These are phyloP conservation scores for Lerista edwardsae DNA, from an alignment of 2,797 vertebrate genomes.

Conservation along the genomic window DNA sequence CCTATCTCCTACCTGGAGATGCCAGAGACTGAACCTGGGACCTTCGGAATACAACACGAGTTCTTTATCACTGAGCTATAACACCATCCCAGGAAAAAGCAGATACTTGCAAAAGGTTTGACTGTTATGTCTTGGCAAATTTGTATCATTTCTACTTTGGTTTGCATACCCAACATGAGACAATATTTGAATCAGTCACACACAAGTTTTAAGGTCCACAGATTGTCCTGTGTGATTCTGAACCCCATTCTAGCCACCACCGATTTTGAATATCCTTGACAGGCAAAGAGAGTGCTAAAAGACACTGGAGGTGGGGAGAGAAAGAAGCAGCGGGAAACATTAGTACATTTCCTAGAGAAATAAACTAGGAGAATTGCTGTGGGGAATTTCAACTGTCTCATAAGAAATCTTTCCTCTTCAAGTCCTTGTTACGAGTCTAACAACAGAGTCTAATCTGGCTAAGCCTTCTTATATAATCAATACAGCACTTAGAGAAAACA, in stretches of 20 bases:
- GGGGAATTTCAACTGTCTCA: conserved; percentile 25
- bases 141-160: not conserved
- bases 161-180: not conserved
- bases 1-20: too few relatives aligned
- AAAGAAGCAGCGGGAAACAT: not conserved
- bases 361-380: conserved; percentile 12
- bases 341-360: conserved; percentile 17
- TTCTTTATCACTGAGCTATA: too few relatives aligned
- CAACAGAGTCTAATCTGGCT: conserved; percentile 26
- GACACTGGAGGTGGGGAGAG: not conserved
- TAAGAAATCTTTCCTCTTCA: conserved; percentile 27
- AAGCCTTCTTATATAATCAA: not conserved
- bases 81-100: not conserved
- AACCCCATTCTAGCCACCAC: not conserved
- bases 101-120: not conserved
- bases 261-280: not conserved
- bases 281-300: not conserved
- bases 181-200: not conserved
- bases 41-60: too few relatives aligned
- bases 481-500: conserved; percentile 43
- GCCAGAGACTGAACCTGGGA: too few relatives aligned
- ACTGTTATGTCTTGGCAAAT: not conserved
- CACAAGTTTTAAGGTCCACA: not conserved
- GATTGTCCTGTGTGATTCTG: conserved; percentile 1
- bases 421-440: conserved; percentile 34